Conservation (phyloP, 2,888 invertebrate genomes). For the Erebia palarica region DNA sequence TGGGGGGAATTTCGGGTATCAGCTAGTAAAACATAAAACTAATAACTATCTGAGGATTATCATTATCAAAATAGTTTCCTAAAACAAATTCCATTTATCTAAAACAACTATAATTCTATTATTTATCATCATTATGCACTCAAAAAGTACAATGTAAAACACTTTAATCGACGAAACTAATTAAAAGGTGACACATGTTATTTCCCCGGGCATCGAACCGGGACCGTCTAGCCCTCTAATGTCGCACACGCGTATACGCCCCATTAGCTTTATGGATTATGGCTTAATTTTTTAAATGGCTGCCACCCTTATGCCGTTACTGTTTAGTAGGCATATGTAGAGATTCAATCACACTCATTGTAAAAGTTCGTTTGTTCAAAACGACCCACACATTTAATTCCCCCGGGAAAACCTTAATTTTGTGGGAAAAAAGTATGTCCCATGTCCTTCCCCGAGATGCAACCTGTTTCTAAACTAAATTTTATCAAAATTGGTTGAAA, state of each 20-base stretch:
- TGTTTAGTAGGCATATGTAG: background rate
- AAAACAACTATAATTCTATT: background rate
- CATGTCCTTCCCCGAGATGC: too few species aligned
- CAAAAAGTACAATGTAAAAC: slow-evolving; percentile 19
- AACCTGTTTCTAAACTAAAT: too few species aligned
- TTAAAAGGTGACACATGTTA: slow-evolving; percentile 39
- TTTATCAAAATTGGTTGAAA: background rate
- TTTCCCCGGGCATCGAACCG: slow-evolving; percentile 33
- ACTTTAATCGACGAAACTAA: slow-evolving; percentile 18
- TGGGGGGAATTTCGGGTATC: too few species aligned
- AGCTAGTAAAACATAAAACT: too few species aligned
- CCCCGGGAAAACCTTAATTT: too few species aligned
- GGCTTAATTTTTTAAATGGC: slow-evolving; percentile 51
- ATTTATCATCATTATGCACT: background rate
- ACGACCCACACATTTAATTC: too few species aligned
- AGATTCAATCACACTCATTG: background rate
- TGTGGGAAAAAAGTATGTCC: too few species aligned
- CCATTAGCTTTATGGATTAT: slow-evolving; percentile 54
- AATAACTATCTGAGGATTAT: too few species aligned
- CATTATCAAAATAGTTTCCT: too few species aligned
- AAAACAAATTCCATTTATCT: too few species aligned
- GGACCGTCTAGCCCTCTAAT: slow-evolving; percentile 37
- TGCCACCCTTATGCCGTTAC: slow-evolving; percentile 39
- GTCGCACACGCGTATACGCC: slow-evolving; percentile 47
- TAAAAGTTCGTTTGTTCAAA: too few species aligned